Base-by-base conservation (phyloP, 2,888 invertebrate species). In the Luffia ferchaultella region DNA sequence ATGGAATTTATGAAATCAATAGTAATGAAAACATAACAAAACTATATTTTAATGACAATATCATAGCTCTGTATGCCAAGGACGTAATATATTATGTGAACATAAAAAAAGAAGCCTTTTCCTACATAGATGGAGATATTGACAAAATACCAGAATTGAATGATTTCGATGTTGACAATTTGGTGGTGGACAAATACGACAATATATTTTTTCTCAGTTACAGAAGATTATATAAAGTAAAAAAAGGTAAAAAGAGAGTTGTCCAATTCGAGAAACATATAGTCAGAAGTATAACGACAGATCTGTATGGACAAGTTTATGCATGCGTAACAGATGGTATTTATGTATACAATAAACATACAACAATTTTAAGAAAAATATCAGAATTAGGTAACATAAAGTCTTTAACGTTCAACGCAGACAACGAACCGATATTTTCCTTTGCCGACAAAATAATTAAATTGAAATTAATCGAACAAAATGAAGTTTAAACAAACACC, bases 311-410 rank as follows among this genome's bases (percentile, higher is more conserved):
- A 7, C 74, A 65, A 51, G 68, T 74, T 0, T 73, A 64, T 53
- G 55, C 75, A 1, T 63, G 68, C 48, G 65, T 76, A 0, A 65
- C 60, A 1, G 67, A 67, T 48, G 80, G 78, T 1, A 50, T 78
- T 0, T 79, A 66, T 47, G 62, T 67, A 0, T 82, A 79, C 45
- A 79, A 82, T 60, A 78, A 76, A 48, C 78, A 73, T 51, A 82
- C 79, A 50, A 79, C 65, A 52, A 73, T 67, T 0, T 62, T 77
- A 48, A 79, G 79, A 54, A 78, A 69, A 56, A 62, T 71, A 5
- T 64, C 70, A 1, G 61, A 68, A 53, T 55, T 79, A 18, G 63
- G 47, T 42, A 64, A 72, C 60, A 54, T 79, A 17, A 73, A 58
- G 56, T 70, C 70, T 20, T 50, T 80, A 1, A 62, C 70, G 0